A percentile compares a stretch with the other conserved stretches of the same genome.
phyloP scores from a whole-genome alignment of 2,888 invertebrate species.

The Scelioninae gen. 1 region DNA sequence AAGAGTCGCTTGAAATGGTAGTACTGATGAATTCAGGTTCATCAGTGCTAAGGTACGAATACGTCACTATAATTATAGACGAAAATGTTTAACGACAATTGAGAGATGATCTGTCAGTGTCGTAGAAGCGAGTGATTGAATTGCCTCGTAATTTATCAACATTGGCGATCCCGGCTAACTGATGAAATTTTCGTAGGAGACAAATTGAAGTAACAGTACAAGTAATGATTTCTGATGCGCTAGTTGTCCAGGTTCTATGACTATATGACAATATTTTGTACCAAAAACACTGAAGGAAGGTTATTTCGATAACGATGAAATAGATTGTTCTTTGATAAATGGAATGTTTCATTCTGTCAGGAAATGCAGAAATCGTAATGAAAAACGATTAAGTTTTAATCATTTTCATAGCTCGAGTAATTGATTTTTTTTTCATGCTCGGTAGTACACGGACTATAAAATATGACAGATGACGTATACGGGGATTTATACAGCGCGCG shows the following conservation, averaged over 20 bases:
- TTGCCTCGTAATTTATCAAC: constrained; percentile 63
- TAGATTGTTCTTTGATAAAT: too few species aligned
- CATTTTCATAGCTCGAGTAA: neutral
- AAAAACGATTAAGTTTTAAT: constrained; percentile 9
- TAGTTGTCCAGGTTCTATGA: too few species aligned
- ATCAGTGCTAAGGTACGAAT: constrained; percentile 26
- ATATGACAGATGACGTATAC: constrained; percentile 12
- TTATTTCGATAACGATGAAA: too few species aligned
- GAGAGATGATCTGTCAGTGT: constrained; percentile 63
- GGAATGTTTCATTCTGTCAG: too few species aligned
- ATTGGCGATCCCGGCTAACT: constrained; percentile 42
- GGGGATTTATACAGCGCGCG: neutral
- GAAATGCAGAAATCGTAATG: neutral
- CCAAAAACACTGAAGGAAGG: too few species aligned
- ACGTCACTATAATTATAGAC: constrained; percentile 54
- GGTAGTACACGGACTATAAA: neutral
- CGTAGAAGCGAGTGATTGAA: constrained; percentile 57
- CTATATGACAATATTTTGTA: too few species aligned
- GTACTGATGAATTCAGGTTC: constrained; percentile 28
- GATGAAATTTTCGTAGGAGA: constrained; percentile 53
- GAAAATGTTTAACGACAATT: constrained; percentile 61
- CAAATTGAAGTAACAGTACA: constrained; percentile 37
- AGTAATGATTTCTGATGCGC: constrained; percentile 35
- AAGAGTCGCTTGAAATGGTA: neutral
- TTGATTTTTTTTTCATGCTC: constrained; percentile 11